Percentiles rank a stretch among this genome's conserved stretches.
phyloP scores from a whole-genome alignment of 2,113 vertebrate genomes.

The Zosterops japonicus region DNA sequence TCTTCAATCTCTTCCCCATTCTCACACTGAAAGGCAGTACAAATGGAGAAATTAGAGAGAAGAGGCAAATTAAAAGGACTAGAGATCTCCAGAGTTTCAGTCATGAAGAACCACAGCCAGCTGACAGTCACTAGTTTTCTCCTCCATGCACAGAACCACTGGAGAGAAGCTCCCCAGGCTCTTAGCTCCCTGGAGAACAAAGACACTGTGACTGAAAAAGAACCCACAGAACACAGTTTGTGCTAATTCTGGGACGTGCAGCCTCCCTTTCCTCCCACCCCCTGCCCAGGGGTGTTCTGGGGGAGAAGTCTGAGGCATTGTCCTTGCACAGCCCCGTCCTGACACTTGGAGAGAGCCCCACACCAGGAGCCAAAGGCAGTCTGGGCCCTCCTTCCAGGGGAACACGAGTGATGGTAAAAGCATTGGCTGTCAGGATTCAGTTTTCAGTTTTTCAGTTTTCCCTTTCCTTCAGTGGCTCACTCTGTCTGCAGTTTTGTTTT shows the following conservation, averaged over 20 bases:
- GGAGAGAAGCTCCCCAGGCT: not conserved
- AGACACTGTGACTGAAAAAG: not conserved
- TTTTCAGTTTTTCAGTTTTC: not conserved
- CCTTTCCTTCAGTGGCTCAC: not conserved
- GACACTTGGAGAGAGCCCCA: not conserved
- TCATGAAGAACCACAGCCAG: not conserved
- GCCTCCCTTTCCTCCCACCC: not conserved
- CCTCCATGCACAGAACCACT: not conserved
- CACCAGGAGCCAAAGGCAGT: not conserved
- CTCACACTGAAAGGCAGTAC: not conserved
- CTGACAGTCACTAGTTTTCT: not conserved
- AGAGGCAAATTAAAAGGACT: not conserved
- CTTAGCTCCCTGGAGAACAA: not conserved
- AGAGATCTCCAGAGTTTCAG: not conserved
- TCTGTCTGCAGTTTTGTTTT: not conserved
- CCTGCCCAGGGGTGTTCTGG: not conserved
- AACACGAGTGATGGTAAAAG: not conserved
- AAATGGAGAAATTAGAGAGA: not conserved
- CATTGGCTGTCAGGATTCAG: not conserved
- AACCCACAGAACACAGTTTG: not conserved
- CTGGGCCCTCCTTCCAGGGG: not conserved
- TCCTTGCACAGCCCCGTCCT: not conserved
- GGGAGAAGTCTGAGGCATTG: slow-evolving; percentile 4
- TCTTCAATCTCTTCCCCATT: not conserved
- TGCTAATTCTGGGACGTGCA: not conserved